phyloP scores from a whole-genome alignment of 1,140 invertebrate genomes.

The Cydia amplana region DNA sequence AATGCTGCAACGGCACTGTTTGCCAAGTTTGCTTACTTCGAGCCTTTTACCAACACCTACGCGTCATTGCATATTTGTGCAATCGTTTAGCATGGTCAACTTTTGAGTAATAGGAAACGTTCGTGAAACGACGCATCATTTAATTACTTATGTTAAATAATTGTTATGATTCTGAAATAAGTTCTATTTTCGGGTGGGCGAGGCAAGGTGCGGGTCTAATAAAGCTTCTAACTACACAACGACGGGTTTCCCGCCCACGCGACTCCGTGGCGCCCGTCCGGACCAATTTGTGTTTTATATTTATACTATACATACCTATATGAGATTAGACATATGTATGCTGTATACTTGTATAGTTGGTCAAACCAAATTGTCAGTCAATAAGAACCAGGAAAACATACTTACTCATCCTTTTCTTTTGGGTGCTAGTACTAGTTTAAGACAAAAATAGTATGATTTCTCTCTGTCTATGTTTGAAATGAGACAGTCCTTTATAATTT shows the following conservation, averaged over 20 bases:
- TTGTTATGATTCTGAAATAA: neutral
- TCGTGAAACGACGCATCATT: conserved; percentile 8
- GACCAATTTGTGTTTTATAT: conserved; percentile 41
- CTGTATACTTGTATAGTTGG: too few species aligned
- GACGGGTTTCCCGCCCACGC: conserved; percentile 78
- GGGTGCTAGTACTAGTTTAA: too few species aligned
- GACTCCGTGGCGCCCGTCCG: conserved; percentile 71
- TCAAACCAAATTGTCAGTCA: too few species aligned
- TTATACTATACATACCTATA: neutral
- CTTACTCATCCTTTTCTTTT: too few species aligned
- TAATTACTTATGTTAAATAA: neutral
- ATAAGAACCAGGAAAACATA: too few species aligned
- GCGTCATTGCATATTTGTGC: conserved; percentile 31
- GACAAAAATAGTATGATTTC: too few species aligned
- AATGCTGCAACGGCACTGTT: conserved; percentile 44
- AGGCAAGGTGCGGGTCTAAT: conserved; percentile 13
- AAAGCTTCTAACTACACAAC: conserved; percentile 43
- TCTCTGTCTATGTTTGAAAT: too few species aligned
- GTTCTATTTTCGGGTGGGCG: neutral
- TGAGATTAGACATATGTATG: too few species aligned
- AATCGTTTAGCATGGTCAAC: conserved; percentile 25
- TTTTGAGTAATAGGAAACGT: conserved; percentile 27
- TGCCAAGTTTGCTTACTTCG: conserved; percentile 32
- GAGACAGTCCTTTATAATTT: too few species aligned
- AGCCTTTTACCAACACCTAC: conserved; percentile 32